Conservation (phyloP, 2,113 vertebrate species). For the Trogon melanurus region DNA sequence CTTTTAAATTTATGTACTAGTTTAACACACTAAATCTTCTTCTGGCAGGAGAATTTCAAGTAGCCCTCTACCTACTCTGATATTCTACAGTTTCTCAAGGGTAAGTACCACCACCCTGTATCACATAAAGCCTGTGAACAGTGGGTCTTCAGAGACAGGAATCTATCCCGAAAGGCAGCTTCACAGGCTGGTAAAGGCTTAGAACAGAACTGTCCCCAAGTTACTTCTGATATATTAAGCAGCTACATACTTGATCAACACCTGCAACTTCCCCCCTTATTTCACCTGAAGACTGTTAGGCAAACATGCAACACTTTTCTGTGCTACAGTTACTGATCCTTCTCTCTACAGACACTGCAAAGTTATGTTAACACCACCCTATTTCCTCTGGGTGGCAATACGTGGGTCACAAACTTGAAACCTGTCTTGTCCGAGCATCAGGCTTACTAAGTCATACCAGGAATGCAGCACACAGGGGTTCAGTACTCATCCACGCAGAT, state of each 20-base stretch:
- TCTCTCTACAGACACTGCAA: not conserved
- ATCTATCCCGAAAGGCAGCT: not conserved
- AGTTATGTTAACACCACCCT: accelerated
- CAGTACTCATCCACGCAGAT: not conserved
- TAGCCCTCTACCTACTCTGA: not conserved
- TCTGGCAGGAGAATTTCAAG: not conserved
- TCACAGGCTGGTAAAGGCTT: too few relatives aligned
- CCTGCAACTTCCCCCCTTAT: not conserved
- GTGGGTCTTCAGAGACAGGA: not conserved
- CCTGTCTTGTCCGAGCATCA: not conserved
- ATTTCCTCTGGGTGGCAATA: accelerated
- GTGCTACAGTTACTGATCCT: accelerated
- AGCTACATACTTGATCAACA: not conserved
- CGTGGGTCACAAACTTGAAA: accelerated
- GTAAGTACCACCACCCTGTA: accelerated
- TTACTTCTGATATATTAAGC: not conserved
- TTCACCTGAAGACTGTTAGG: not conserved
- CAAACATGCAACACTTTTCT: accelerated
- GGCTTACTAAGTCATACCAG: accelerated
- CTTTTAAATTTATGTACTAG: not conserved
- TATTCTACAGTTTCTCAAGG: not conserved
- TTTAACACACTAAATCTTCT: not conserved
- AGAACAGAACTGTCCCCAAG: accelerated
- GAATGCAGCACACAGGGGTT: not conserved
- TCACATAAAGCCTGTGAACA: not conserved